These are phyloP conservation scores for Drosophila kanekoi DNA, from an alignment of 2,888 invertebrate genomes.

Conservation along the genomic window DNA sequence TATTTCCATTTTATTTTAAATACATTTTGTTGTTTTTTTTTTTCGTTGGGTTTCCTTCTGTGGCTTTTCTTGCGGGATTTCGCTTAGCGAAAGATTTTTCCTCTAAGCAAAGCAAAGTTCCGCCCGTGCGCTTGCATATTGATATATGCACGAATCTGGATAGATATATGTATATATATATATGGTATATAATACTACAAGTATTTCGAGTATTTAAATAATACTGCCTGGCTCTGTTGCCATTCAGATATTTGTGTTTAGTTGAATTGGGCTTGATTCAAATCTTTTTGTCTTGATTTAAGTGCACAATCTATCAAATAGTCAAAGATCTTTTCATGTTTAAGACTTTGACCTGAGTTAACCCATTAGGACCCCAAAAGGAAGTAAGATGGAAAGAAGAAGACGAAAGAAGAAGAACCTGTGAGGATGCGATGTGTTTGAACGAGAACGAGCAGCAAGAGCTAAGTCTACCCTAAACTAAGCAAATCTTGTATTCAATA, in stretches of 20 bases:
- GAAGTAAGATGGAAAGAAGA: too few species aligned
- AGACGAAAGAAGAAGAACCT: too few species aligned
- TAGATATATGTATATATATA: background rate
- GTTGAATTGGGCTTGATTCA: background rate
- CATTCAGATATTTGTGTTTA: background rate
- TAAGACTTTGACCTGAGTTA: too few species aligned
- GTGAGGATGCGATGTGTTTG: too few species aligned
- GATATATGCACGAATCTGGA: conserved; percentile 18
- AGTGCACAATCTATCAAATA: background rate
- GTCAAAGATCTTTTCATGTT: too few species aligned
- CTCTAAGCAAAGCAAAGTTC: conserved; percentile 33
- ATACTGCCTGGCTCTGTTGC: background rate
- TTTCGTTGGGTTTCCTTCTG: conserved; percentile 21
- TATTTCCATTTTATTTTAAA: conserved; percentile 3
- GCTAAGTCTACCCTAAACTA: too few species aligned
- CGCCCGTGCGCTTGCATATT: conserved; percentile 32
- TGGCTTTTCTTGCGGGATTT: conserved; percentile 67
- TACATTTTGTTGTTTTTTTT: conserved; percentile 25
- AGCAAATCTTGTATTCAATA: too few species aligned
- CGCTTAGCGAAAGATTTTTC: conserved; percentile 64
- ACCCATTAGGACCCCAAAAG: too few species aligned
- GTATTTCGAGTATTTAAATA: background rate
- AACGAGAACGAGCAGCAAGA: too few species aligned
- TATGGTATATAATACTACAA: background rate
- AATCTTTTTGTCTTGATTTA: background rate